These are phyloP conservation scores for Acronicta alni DNA, from an alignment of 2,888 invertebrate genomes.

Conservation along the genomic window DNA sequence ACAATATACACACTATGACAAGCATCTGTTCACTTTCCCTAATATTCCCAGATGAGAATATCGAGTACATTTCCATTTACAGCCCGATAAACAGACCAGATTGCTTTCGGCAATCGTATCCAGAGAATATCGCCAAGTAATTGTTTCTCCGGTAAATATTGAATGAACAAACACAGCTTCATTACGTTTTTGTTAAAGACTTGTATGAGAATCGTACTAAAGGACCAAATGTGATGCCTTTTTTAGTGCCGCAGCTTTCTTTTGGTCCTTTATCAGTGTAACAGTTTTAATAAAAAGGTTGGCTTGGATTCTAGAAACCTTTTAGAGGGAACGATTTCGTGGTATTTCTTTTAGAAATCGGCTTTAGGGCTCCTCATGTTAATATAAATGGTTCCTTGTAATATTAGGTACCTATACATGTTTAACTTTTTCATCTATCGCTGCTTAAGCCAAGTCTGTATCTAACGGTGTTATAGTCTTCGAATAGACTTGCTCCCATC, in stretches of 20 bases:
- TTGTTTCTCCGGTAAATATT: conserved; percentile 49
- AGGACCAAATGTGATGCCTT: conserved; percentile 6
- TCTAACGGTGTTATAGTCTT: too few species aligned
- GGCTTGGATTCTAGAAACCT: neutral
- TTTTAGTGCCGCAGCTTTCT: too few species aligned
- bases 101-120: conserved; percentile 47
- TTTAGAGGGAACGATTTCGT: neutral
- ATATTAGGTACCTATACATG: neutral
- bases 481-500: too few species aligned
- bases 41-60: conserved; percentile 32
- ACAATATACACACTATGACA: conserved; percentile 14
- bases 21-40: conserved; percentile 25
- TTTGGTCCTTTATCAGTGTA: too few species aligned
- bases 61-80: conserved; percentile 40
- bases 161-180: conserved; percentile 43
- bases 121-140: conserved; percentile 44
- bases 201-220: conserved; percentile 17
- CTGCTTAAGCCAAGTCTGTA: too few species aligned
- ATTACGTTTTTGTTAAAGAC: conserved; percentile 39
- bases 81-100: conserved; percentile 43
- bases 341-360: neutral
- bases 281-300: neutral
- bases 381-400: neutral
- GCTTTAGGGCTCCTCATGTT: neutral
- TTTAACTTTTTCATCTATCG: too few species aligned